A percentile compares a stretch with the other conserved stretches of the same genome.
Conservation (phyloP, 2,113 vertebrate species). For the Plecotus auritus region DNA sequence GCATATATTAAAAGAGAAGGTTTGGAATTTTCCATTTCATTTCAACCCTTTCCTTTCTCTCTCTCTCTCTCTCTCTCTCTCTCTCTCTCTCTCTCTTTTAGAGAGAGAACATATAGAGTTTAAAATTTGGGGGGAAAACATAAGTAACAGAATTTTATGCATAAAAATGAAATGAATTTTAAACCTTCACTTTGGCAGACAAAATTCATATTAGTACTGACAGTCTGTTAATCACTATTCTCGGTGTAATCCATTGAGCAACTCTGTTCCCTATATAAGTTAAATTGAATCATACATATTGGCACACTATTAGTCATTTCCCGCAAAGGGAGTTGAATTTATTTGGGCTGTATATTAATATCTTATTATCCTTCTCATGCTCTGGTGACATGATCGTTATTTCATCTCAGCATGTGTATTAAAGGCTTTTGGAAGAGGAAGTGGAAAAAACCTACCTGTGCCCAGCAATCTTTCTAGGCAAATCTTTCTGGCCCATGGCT, state of each 20-base stretch:
- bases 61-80: neutral
- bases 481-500: neutral
- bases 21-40: neutral
- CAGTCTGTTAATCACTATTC: constrained; percentile 55
- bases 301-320: constrained; percentile 58
- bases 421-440: constrained; percentile 34
- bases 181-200: constrained; percentile 37
- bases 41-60: neutral
- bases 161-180: constrained; percentile 56
- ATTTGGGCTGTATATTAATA: constrained; percentile 65
- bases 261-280: constrained; percentile 30
- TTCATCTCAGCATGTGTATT: constrained; percentile 57
- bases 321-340: constrained; percentile 62
- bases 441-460: neutral
- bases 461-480: constrained; percentile 7
- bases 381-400: constrained; percentile 58
- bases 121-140: neutral
- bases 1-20: neutral
- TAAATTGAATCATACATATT: constrained; percentile 68
- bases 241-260: constrained; percentile 8
- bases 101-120: neutral
- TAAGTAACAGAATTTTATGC: neutral
- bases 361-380: constrained; percentile 54
- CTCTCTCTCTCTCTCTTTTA: neutral
- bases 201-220: constrained; percentile 49